A percentile compares a stretch with the other conserved stretches of the same genome.
Conservation (phyloP, 2,888 invertebrate species). For the Hybos culiciformis region DNA sequence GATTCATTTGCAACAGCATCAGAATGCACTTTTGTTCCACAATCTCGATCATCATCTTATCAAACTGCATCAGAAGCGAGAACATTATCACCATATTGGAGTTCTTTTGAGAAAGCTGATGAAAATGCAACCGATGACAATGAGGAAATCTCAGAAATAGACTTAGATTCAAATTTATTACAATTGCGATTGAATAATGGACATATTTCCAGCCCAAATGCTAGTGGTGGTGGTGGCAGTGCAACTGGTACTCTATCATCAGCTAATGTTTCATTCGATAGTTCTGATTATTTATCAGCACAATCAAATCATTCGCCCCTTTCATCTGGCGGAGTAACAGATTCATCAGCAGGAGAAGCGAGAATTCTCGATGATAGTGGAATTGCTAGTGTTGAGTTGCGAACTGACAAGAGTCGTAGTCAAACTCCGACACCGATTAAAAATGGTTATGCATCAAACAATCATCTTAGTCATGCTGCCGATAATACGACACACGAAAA, state of each 20-base stretch:
- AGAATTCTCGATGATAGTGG: not conserved
- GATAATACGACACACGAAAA: not conserved
- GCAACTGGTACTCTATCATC: conserved; percentile 23
- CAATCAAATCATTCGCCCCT: conserved; percentile 17
- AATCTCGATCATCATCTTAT: conserved; percentile 53
- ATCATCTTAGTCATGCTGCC: not conserved
- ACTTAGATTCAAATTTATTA: conserved; percentile 16
- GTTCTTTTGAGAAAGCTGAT: conserved; percentile 31
- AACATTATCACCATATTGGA: conserved; percentile 43
- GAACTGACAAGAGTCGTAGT: not conserved
- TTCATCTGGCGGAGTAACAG: not conserved
- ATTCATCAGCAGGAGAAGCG: no score
- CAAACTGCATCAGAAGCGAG: conserved; percentile 54
- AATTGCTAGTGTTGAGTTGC: not conserved
- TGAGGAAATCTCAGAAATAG: conserved; percentile 17
- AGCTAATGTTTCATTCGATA: conserved; percentile 31
- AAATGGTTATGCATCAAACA: not conserved
- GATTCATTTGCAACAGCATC: conserved; percentile 56
- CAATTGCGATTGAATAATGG: no score
- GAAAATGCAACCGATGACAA: conserved; percentile 26
- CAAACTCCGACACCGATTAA: not conserved
- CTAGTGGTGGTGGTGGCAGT: conserved; percentile 9
- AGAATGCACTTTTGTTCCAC: conserved; percentile 48
- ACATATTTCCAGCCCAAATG: no score
- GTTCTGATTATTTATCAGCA: conserved; percentile 29